Evolutionary conservation across 2,113 vertebrate genomes (phyloP).

Genomic region (Pheucticus melanocephalus): DNA sequence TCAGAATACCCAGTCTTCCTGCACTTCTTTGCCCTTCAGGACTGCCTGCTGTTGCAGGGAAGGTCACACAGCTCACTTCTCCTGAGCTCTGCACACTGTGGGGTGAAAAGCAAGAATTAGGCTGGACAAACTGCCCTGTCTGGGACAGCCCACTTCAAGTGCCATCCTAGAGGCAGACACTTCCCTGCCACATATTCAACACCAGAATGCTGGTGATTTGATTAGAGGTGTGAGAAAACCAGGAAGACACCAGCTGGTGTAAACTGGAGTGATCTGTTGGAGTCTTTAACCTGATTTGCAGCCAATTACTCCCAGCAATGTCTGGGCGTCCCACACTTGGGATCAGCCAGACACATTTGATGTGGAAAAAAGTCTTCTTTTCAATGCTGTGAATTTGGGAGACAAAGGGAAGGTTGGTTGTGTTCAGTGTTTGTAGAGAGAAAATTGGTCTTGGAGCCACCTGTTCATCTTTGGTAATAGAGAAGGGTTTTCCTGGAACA

Average conservation of each 20-base stretch:
- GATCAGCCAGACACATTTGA: neutral
- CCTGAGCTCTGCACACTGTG: neutral
- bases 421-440: neutral
- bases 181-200: neutral
- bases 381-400: neutral
- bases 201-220: neutral
- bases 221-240: neutral
- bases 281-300: neutral
- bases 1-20: neutral
- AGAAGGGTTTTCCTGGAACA: neutral
- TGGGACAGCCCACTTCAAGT: neutral
- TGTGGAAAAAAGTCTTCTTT: neutral
- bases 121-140: neutral
- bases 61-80: neutral
- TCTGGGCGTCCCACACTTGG: neutral
- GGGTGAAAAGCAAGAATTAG: neutral
- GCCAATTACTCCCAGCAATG: neutral
- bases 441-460: neutral
- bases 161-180: neutral
- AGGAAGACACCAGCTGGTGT: neutral
- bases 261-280: neutral
- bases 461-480: neutral
- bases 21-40: neutral
- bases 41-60: neutral
- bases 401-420: neutral